Percentiles rank a stretch among this genome's conserved stretches.
These are phyloP conservation scores for Pseudachorutes palmiensis DNA, from an alignment of 1,140 invertebrate species.

Conservation along the genomic window DNA sequence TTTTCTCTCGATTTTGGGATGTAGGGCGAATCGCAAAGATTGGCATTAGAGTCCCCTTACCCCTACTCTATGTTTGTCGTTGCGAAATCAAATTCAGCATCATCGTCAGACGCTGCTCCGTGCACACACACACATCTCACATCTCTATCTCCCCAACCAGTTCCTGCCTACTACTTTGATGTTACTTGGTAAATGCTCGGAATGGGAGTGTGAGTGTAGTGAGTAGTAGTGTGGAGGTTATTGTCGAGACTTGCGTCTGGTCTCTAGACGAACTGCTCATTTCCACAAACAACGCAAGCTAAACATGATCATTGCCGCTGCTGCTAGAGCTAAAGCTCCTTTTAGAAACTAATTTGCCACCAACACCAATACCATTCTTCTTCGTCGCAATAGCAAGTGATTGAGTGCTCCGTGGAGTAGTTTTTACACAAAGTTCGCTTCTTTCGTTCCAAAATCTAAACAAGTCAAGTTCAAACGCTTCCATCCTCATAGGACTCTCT, in stretches of 20 bases:
- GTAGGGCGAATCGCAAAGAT: no score
- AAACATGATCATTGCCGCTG: neutral
- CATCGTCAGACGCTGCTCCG: neutral
- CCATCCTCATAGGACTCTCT: no score
- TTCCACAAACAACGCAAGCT: neutral
- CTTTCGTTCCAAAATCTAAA: no score
- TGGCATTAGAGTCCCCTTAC: neutral
- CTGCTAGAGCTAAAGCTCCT: neutral
- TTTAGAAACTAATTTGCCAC: neutral
- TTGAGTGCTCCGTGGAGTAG: neutral
- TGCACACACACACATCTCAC: neutral
- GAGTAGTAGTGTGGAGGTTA: neutral
- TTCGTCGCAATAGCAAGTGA: no score
- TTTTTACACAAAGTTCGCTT: neutral
- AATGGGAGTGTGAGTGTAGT: neutral
- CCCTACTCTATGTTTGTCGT: neutral
- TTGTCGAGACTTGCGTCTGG: slow-evolving; percentile 7
- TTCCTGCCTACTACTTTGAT: neutral
- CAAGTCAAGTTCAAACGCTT: no score
- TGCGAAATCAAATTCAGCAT: slow-evolving; percentile 9
- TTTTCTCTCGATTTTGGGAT: no score
- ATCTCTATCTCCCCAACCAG: neutral
- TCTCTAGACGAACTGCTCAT: neutral
- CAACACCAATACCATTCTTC: neutral
- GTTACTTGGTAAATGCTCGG: neutral